Evolutionary conservation across 2,113 vertebrate species (phyloP).

Genomic region (Oryzias curvinotus): DNA sequence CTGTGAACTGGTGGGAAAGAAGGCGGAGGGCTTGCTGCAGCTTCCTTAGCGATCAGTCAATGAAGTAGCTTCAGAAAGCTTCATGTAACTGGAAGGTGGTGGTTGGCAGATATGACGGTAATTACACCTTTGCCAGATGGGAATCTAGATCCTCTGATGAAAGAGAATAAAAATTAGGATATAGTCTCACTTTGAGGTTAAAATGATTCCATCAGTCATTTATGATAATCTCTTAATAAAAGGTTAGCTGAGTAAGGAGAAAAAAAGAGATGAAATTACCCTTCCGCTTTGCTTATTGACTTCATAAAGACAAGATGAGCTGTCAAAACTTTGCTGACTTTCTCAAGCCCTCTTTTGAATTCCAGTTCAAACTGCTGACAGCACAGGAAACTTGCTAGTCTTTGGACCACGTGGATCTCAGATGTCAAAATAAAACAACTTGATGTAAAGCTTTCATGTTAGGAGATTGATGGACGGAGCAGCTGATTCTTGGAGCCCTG

Average conservation of each 20-base stretch:
- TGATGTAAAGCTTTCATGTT: slow-evolving; percentile 24
- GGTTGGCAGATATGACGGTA: slow-evolving; percentile 5
- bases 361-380: slow-evolving; percentile 38
- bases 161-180: not conserved
- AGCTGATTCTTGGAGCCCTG: slow-evolving; percentile 42
- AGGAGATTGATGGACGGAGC: slow-evolving; percentile 30
- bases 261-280: not conserved
- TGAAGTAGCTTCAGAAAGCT: slow-evolving; percentile 2
- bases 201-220: not conserved
- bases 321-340: slow-evolving; percentile 30
- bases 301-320: not conserved
- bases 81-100: not conserved
- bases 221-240: slow-evolving; percentile 5
- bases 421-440: slow-evolving; percentile 34
- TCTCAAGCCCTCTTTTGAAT: slow-evolving; percentile 36
- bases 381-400: slow-evolving; percentile 14
- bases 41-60: slow-evolving; percentile 7
- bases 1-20: slow-evolving; percentile 47
- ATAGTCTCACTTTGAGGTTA: not conserved
- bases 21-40: slow-evolving; percentile 22
- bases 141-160: not conserved
- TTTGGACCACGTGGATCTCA: slow-evolving; percentile 27
- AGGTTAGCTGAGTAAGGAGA: not conserved
- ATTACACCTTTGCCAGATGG: slow-evolving; percentile 7
- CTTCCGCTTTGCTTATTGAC: not conserved